phyloP scores from a whole-genome alignment of 1,140 invertebrate genomes.

The Holcopasites calliopsidis region DNA sequence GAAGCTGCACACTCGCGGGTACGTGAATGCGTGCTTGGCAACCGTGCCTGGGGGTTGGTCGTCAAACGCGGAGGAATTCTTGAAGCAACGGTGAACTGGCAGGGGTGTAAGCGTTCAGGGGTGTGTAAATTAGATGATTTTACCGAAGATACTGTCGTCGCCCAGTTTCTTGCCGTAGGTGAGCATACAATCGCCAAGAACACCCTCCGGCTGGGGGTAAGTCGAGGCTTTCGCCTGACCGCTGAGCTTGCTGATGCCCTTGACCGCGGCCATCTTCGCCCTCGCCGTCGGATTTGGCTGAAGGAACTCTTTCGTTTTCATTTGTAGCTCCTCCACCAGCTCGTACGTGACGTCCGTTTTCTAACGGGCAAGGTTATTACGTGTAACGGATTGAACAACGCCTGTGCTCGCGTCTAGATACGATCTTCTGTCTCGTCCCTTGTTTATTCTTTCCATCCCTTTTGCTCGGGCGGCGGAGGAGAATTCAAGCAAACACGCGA shows the following conservation, averaged over 20 bases:
- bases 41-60: neutral
- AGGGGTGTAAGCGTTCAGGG: no score
- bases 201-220: conserved; percentile 99
- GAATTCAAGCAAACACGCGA: no score
- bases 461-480: no score
- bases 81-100: no score
- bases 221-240: conserved; percentile 94
- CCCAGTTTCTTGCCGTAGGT: conserved; percentile 97
- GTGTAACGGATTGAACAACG: neutral
- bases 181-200: conserved; percentile 97
- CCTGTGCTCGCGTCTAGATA: neutral
- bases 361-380: conserved; percentile 79
- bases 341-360: conserved; percentile 98
- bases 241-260: conserved; percentile 93
- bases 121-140: no score
- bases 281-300: conserved; percentile 98
- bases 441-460: neutral
- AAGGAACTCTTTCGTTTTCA: conserved; percentile 98
- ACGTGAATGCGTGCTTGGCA: no score
- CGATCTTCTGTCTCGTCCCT: no score
- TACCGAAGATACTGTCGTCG: conserved; percentile 96
- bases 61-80: no score
- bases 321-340: conserved; percentile 96
- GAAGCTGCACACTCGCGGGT: no score
- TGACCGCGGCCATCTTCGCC: conserved; percentile 97